Evolutionary conservation across 2,113 vertebrate species (phyloP), one percentile per base, ranked within the genome.

Genomic region (Philantomba maxwellii): DNA sequence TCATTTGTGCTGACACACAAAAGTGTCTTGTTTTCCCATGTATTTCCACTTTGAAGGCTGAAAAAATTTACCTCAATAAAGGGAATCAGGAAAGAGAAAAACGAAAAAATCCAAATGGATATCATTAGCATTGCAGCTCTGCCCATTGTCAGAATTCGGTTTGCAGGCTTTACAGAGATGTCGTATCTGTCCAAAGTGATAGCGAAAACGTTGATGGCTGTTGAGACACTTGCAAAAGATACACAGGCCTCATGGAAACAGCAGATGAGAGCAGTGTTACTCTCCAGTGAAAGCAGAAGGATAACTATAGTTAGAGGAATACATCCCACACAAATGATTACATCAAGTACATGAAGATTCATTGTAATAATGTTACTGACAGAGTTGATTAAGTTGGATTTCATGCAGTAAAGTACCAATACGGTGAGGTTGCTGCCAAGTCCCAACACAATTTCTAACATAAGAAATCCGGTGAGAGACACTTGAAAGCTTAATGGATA

Each of bases 311-410:
- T 99, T 98, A 99, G 99, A 86, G 99, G 99, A 98, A 99, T 99
- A 98, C 99, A 99, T 98, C 99, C 99, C 98, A 99, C 98, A 98
- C 99, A 99, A 95, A 99, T 99, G 96, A 99, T 98, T 97, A 99
- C 99, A 98, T 99, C 99, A 97, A 99, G 98, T 97, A 99, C 99
- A 93, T 99, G 99, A 97, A 99, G 99, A 98, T 99, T 99, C 99
- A 99, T 99, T 84, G 99, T 99, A 98, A 99, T 99, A 62, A 99
- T 99, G 98, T 99, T 99, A 99, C 99, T 99, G 99, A 99, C 99
- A 62, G 99, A 99, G 97, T 99, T 99, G 98, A 99, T 99, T 98
- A 99, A 99, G 99, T 99, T 99, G 96, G 99, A 99, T 99, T 99
- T 99, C 99, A 99, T 99, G 98, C 99, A 99, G 99, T 99, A 99